Conservation (phyloP, 2,888 invertebrate genomes). For the Ornithoptera alexandrae region DNA sequence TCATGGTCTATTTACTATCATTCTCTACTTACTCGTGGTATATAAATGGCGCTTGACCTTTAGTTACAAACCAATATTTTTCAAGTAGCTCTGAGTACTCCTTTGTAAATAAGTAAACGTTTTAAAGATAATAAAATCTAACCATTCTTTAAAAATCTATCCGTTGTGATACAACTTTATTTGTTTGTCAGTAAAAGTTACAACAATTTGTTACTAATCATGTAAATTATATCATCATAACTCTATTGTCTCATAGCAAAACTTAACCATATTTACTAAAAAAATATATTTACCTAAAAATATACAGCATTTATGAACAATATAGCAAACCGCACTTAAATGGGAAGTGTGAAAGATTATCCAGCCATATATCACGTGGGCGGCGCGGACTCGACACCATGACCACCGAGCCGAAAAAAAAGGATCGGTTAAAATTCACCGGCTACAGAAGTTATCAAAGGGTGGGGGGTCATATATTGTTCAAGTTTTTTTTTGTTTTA, state of each 20-base stretch:
- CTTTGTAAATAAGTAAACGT: too few relatives aligned
- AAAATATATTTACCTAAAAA: neutral
- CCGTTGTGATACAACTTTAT: too few relatives aligned
- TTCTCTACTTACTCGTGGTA: too few relatives aligned
- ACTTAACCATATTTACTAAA: neutral
- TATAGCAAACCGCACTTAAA: conserved; percentile 10
- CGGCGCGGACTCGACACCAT: conserved; percentile 6
- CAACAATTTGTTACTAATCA: neutral
- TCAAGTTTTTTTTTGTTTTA: too few relatives aligned
- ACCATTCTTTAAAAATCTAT: too few relatives aligned
- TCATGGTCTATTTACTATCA: too few relatives aligned
- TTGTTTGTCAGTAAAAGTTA: too few relatives aligned
- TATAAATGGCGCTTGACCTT: too few relatives aligned
- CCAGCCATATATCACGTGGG: conserved; percentile 19
- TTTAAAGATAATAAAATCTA: too few relatives aligned
- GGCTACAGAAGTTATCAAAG: conserved; percentile 6
- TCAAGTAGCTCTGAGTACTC: too few relatives aligned
- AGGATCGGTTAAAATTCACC: conserved; percentile 7
- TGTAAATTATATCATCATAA: neutral
- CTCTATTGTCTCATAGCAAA: neutral
- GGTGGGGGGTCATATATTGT: neutral
- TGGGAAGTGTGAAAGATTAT: conserved; percentile 26
- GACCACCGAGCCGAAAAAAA: conserved; percentile 3
- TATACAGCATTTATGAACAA: neutral
- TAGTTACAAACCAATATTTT: too few relatives aligned